Base-by-base conservation (phyloP, 2,888 invertebrate species). In the Teinopalpus imperialis region DNA sequence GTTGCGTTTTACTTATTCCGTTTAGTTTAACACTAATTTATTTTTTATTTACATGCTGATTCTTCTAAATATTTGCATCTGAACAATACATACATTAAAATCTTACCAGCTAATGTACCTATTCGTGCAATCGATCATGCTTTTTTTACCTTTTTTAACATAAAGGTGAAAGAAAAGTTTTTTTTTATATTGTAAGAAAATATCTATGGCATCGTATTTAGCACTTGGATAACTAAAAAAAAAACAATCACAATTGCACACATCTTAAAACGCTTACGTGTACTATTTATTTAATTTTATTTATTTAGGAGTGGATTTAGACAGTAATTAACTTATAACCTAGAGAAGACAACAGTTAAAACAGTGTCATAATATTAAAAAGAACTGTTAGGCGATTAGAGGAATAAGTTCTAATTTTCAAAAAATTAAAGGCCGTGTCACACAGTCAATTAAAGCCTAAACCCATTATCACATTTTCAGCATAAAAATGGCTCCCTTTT, bases 41-140 rank as follows among this genome's bases (percentile, higher is more conserved):
- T 59, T 13, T 63, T 66, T 79, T 86, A 86, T 85, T 82, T 86
- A 87, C 87, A 86, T 74, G 77, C 70, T 74, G 79, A 78, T 81
- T 78, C 86, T 82, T 82, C 86, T 83, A 83, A 86, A 88, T 87
- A 86, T 86, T 80, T 83, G 85, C 87, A 85, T 87, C 87, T 86
- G 87, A 88, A 88, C 83, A 87, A 85, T 85, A 87, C 82, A 80
- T 79, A 79, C 81, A 80, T 81, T 87, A 83, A 85, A 86, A 85
- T 76, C 85, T 87, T 85, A 88, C 49, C 23, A 49, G 42, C 80
- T 85, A 85, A 41, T 61, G 47, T 61, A 65, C 60, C 69, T 75
- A 67, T 69, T 67, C 69, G 82, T 85, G 85, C 86, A 86, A 86
- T 80, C 86, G 85, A 77, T 74, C 62, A 63, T 73, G 79, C 81